Conservation (phyloP, 2,113 vertebrate species). For the Pteronura brasiliensis region DNA sequence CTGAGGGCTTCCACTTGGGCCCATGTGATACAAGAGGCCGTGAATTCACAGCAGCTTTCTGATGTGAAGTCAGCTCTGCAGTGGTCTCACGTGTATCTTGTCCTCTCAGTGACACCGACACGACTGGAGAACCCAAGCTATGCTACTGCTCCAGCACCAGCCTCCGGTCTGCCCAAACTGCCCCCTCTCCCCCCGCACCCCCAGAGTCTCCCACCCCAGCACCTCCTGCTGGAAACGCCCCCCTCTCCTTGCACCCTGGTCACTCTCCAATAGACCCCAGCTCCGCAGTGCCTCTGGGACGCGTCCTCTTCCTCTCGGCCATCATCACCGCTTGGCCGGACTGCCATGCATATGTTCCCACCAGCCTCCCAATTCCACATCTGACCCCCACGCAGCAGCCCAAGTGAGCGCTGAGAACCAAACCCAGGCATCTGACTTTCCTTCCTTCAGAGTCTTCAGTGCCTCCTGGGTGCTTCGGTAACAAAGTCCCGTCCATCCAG, state of each 20-base stretch:
- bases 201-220: background rate
- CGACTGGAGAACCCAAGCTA: constrained; percentile 2
- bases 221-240: background rate
- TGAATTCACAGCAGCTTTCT: background rate
- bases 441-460: background rate
- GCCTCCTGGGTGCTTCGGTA: background rate
- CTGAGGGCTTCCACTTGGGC: background rate
- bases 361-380: background rate
- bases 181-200: background rate
- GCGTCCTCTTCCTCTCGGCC: background rate
- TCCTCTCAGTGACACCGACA: background rate
- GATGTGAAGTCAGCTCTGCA: background rate
- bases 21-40: background rate
- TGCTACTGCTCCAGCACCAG: background rate
- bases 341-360: background rate
- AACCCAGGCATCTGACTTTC: background rate
- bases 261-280: background rate
- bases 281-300: background rate
- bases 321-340: background rate
- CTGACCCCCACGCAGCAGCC: background rate
- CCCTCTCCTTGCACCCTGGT: background rate
- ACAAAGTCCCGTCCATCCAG: background rate
- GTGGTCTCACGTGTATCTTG: background rate
- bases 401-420: background rate
- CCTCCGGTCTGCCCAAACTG: background rate